Conservation (phyloP, 2,113 vertebrate genomes). For the Castor canadensis region DNA sequence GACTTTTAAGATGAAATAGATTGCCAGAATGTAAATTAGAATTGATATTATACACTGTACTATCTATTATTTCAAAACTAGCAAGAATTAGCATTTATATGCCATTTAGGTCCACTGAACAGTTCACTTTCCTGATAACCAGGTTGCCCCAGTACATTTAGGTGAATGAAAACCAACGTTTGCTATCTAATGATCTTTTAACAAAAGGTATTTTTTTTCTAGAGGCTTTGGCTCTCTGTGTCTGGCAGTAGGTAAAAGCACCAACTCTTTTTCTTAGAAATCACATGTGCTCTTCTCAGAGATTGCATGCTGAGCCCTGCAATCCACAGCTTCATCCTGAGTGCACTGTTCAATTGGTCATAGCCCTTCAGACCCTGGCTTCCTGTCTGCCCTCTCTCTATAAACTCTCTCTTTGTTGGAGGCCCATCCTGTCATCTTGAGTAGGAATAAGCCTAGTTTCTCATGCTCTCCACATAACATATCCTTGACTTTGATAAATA, state of each 20-base stretch:
- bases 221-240: background rate
- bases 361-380: background rate
- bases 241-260: background rate
- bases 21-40: background rate
- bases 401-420: background rate
- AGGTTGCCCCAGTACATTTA: background rate
- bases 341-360: background rate
- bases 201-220: background rate
- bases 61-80: background rate
- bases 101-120: background rate
- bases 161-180: background rate
- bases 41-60: background rate
- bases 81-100: background rate
- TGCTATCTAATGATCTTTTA: background rate
- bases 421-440: background rate
- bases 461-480: background rate
- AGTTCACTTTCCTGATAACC: background rate
- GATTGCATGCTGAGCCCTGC: background rate
- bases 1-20: background rate
- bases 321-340: background rate
- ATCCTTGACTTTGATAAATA: background rate
- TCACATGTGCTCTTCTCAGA: background rate
- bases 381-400: background rate
- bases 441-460: background rate
- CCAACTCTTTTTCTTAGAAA: background rate